These are phyloP conservation scores for Rana temporaria DNA, from an alignment of 2,113 vertebrate genomes.

Conservation along the genomic window DNA sequence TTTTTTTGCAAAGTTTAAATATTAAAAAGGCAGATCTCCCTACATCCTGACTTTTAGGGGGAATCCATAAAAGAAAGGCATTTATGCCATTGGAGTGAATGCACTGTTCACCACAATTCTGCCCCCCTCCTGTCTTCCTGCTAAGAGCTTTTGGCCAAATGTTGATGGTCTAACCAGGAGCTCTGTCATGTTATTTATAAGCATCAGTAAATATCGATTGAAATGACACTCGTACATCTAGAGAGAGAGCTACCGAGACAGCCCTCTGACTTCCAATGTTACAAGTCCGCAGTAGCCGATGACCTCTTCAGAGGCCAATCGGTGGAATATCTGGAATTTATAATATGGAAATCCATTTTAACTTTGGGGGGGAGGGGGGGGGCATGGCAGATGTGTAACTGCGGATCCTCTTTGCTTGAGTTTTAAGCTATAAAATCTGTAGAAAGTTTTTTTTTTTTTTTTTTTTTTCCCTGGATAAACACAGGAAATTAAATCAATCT, in stretches of 20 bases:
- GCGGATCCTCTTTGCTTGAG: background rate
- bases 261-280: constrained; percentile 18
- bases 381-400: background rate
- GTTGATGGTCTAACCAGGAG: constrained; percentile 41
- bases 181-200: constrained; percentile 48
- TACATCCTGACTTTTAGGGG: background rate
- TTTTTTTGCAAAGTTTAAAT: constrained; percentile 19
- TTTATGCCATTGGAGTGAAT: background rate
- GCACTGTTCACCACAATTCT: constrained; percentile 12
- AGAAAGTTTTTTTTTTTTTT: constrained; percentile 11
- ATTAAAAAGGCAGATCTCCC: constrained; percentile 1
- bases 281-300: constrained; percentile 10
- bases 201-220: constrained; percentile 51
- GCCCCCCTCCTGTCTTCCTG: constrained; percentile 21
- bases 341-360: constrained; percentile 6
- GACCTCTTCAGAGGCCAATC: constrained; percentile 11
- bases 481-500: constrained; percentile 44
- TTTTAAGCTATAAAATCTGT: background rate
- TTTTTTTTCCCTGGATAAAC: constrained; percentile 3
- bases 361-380: background rate
- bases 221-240: constrained; percentile 30
- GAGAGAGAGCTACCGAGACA: constrained; percentile 26
- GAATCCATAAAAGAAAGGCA: background rate
- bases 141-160: constrained; percentile 40
- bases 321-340: constrained; percentile 21